Evolutionary conservation across 1,140 invertebrate species (phyloP), one percentile per base, ranked within the genome.

Genomic region (Leptopilina boulardi): DNA sequence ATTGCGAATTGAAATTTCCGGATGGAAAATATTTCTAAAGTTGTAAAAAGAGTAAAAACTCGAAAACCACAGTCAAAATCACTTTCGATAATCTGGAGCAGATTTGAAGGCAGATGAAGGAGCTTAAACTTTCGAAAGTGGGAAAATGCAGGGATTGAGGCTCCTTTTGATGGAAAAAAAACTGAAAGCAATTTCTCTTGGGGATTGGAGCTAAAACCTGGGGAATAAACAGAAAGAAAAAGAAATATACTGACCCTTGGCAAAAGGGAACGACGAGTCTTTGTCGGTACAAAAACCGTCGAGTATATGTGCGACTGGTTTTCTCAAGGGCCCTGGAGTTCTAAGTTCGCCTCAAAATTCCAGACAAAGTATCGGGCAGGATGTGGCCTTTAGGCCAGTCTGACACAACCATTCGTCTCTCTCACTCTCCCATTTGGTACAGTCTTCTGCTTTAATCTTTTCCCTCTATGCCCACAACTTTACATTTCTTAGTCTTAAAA

Each of bases 311-410:
- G 80, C 84, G 82, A 86, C 84, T 87, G 86, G 86, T 87, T 85
- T 80, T 85, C 84, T 85, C 79, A 81, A 87, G 83, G 85, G 85
- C 82, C 80, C n/a, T 18, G 47, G 21, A 66, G 59, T 30, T 38
- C 26, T n/a, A 30, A 59, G 83, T 84, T 81, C 80, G 82, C 83
- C 84, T 86, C 83, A 86, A 87, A 85, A 86, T 86, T 86, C 86
- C 85, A 86, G 84, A 86, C 84, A 86, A 86, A 87, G 83, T 87
- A 85, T 83, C 83, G 76, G 83, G 78, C 84, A 84, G 85, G 84
- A 86, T 84, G 84, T 84, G 84, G 82, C 79, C 81, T 82, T 80
- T 66, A 38, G 47, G 51, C 30, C 70, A 75, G 73, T 51, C 8
- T 38, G 34, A 0, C 34, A 38, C 34, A 34, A 38, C 74, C 73